phyloP scores from a whole-genome alignment of 2,113 vertebrate species.

The Glaucidium brasilianum region DNA sequence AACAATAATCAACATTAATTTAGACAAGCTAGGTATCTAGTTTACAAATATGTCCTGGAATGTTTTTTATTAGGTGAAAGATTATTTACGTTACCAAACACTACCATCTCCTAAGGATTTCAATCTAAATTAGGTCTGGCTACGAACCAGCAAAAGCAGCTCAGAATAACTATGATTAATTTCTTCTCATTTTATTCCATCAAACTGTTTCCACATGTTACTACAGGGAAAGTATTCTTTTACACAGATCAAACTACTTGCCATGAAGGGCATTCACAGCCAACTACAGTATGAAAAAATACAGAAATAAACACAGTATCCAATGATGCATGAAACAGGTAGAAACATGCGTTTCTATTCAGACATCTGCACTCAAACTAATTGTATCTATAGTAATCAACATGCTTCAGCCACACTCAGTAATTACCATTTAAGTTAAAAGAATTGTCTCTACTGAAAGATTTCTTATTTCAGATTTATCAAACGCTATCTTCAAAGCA shows the following conservation, averaged over 20 bases:
- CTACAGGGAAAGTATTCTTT: slow-evolving; percentile 39
- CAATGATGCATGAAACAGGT: slow-evolving; percentile 39
- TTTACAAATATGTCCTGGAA: slow-evolving; percentile 3
- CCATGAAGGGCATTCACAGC: slow-evolving; percentile 35
- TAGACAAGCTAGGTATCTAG: background rate
- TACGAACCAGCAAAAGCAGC: slow-evolving; percentile 10
- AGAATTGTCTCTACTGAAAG: slow-evolving; percentile 31
- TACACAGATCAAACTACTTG: slow-evolving; percentile 19
- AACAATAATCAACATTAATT: background rate
- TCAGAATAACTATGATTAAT: slow-evolving; percentile 47
- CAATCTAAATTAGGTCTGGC: slow-evolving; percentile 21
- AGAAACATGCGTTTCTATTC: slow-evolving; percentile 46
- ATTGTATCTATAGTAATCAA: slow-evolving; percentile 50
- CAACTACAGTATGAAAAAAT: slow-evolving; percentile 23
- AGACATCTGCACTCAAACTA: slow-evolving; percentile 36
- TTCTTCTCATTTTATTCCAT: slow-evolving; percentile 44
- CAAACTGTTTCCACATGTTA: slow-evolving; percentile 57
- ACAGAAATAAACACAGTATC: slow-evolving; percentile 48
- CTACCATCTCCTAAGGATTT: slow-evolving; percentile 19
- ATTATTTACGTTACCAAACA: slow-evolving; percentile 33
- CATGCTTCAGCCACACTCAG: slow-evolving; percentile 8
- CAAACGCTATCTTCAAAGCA: slow-evolving; percentile 47
- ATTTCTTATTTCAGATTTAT: slow-evolving; percentile 51
- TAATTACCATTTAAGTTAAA: slow-evolving; percentile 47
- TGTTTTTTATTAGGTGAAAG: background rate